These are phyloP conservation scores for Narcine bancroftii DNA, from an alignment of 2,113 vertebrate genomes.

Conservation along the genomic window DNA sequence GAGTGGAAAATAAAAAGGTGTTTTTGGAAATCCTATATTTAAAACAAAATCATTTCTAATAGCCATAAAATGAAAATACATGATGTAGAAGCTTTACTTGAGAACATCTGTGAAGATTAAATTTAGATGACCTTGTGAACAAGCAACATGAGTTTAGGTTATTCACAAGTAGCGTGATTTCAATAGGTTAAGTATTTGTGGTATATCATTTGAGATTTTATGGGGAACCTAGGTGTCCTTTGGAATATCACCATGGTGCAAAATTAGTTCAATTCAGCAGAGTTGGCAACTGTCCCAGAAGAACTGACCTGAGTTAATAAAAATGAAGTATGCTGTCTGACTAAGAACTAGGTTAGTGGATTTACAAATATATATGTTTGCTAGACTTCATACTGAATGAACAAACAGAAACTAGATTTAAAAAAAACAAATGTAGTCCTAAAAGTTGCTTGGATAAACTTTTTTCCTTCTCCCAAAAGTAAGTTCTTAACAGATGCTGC, in stretches of 20 bases:
- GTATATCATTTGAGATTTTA: slow-evolving; percentile 9
- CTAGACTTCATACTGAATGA: neutral
- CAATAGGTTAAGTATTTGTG: neutral
- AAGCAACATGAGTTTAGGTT: neutral
- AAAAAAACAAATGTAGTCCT: neutral
- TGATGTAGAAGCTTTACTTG: neutral
- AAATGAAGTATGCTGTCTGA: slow-evolving; percentile 17
- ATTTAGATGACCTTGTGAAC: slow-evolving; percentile 21
- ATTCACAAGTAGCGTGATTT: neutral
- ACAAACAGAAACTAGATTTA: neutral
- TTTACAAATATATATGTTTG: neutral
- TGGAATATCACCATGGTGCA: neutral
- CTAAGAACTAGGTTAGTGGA: slow-evolving; percentile 11
- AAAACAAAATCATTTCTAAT: neutral
- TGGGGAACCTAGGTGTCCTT: neutral
- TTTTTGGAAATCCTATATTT: neutral
- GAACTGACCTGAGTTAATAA: slow-evolving; percentile 24
- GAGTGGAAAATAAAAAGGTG: too few relatives aligned
- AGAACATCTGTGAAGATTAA: slow-evolving; percentile 2
- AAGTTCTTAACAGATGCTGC: neutral
- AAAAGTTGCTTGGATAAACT: neutral
- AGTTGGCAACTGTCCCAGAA: neutral
- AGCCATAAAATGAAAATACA: neutral
- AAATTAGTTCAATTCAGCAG: neutral
- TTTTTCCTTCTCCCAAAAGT: neutral